These are phyloP conservation scores for Campylomormyrus numenius DNA, from an alignment of 2,113 vertebrate species.

Conservation along the genomic window DNA sequence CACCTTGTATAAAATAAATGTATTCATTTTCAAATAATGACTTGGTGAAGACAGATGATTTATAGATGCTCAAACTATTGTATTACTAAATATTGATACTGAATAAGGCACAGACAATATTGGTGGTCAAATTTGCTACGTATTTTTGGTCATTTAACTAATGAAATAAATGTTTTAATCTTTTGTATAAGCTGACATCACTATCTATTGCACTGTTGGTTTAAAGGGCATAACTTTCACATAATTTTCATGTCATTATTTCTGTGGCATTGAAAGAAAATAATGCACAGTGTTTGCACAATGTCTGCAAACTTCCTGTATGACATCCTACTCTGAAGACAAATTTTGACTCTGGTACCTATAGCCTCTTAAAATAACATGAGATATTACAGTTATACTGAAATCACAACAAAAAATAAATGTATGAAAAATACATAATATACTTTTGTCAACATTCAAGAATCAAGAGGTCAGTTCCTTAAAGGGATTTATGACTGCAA, in stretches of 20 bases:
- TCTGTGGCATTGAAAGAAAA: background rate
- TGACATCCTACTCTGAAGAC: background rate
- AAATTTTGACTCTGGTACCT: slow-evolving; percentile 3
- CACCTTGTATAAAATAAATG: background rate
- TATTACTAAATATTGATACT: slow-evolving; percentile 10
- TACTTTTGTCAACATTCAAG: slow-evolving; percentile 6
- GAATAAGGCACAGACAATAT: slow-evolving; percentile 10
- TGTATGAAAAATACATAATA: background rate
- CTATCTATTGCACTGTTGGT: background rate
- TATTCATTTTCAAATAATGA: background rate
- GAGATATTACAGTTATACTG: background rate
- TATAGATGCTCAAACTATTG: background rate
- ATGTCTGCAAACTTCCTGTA: background rate
- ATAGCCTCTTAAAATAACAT: background rate
- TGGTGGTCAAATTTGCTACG: slow-evolving; percentile 3
- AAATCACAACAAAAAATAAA: background rate
- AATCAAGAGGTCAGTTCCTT: slow-evolving; percentile 9
- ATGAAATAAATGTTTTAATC: background rate
- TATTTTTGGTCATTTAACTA: slow-evolving; percentile 14
- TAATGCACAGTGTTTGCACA: background rate
- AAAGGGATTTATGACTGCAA: slow-evolving; percentile 10
- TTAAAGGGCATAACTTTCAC: background rate
- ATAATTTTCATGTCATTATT: background rate
- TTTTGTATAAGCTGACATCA: background rate
- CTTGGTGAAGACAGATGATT: background rate